These are phyloP conservation scores for Tineola bisselliella DNA, from an alignment of 2,888 invertebrate genomes.

Conservation along the genomic window DNA sequence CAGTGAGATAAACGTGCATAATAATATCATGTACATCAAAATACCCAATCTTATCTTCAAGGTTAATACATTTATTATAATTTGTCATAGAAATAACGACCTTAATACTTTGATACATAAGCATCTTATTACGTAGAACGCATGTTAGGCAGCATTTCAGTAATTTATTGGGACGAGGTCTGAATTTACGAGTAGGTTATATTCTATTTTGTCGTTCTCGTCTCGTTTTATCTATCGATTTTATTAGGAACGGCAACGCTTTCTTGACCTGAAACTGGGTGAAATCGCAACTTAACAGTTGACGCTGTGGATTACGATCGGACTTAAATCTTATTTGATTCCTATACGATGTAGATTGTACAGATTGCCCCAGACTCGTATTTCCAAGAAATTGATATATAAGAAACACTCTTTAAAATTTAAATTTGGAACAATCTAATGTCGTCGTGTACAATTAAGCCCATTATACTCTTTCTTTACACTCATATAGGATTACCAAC, in stretches of 20 bases:
- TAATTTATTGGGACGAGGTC: constrained; percentile 4
- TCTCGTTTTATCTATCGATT: constrained; percentile 4
- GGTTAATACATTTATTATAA: not conserved
- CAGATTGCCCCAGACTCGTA: too few species aligned
- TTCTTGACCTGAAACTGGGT: not conserved
- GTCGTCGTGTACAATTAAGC: too few species aligned
- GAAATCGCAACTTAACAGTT: not conserved
- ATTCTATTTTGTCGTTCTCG: not conserved
- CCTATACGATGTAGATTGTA: too few species aligned
- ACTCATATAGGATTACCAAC: too few species aligned
- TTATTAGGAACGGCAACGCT: not conserved
- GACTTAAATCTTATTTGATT: too few species aligned
- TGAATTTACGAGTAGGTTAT: constrained; percentile 2
- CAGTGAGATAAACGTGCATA: not conserved
- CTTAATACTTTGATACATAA: not conserved
- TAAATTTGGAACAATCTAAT: too few species aligned
- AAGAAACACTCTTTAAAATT: too few species aligned
- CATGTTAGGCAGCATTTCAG: not conserved
- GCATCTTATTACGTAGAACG: not conserved
- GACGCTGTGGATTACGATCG: not conserved
- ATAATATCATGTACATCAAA: not conserved
- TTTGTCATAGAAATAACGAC: not conserved
- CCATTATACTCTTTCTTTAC: too few species aligned
- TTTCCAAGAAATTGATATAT: too few species aligned
- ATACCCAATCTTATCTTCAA: not conserved